Evolutionary conservation across 2,113 vertebrate species (phyloP).

Genomic region (Phainopepla nitens): DNA sequence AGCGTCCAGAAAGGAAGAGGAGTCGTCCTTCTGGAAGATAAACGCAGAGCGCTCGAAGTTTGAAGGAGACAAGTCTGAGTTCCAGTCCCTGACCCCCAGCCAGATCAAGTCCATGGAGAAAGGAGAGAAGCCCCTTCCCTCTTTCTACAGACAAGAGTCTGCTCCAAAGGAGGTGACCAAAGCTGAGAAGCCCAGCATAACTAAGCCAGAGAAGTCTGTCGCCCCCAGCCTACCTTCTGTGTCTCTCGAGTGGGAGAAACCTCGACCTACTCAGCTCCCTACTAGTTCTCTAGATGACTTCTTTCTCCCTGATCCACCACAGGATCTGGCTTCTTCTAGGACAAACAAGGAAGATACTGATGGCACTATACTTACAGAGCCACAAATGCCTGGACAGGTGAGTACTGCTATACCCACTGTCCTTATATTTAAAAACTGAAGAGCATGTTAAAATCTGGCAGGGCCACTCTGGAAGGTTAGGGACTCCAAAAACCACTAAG

Average conservation of each 20-base stretch:
- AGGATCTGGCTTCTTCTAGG: constrained; percentile 23
- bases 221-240: constrained; percentile 49
- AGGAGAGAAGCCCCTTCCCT: constrained; percentile 88
- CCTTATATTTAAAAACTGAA: not conserved
- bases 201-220: constrained; percentile 60
- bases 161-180: constrained; percentile 66
- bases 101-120: constrained; percentile 98
- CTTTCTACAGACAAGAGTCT: constrained; percentile 83
- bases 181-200: constrained; percentile 71
- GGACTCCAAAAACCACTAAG: not conserved
- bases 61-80: constrained; percentile 86
- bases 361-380: constrained; percentile 47
- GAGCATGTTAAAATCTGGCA: not conserved
- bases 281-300: constrained; percentile 72
- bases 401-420: not conserved
- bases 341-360: constrained; percentile 56
- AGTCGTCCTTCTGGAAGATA: constrained; percentile 93
- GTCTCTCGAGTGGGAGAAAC: constrained; percentile 74
- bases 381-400: constrained; percentile 82
- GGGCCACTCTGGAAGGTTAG: not conserved
- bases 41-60: constrained; percentile 88
- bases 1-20: constrained; percentile 81
- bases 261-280: constrained; percentile 74
- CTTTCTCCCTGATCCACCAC: constrained; percentile 64
- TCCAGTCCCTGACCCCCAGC: constrained; percentile 92